These are phyloP conservation scores for Crypturellus tataupa DNA, from an alignment of 2,797 vertebrate genomes.

Conservation along the genomic window DNA sequence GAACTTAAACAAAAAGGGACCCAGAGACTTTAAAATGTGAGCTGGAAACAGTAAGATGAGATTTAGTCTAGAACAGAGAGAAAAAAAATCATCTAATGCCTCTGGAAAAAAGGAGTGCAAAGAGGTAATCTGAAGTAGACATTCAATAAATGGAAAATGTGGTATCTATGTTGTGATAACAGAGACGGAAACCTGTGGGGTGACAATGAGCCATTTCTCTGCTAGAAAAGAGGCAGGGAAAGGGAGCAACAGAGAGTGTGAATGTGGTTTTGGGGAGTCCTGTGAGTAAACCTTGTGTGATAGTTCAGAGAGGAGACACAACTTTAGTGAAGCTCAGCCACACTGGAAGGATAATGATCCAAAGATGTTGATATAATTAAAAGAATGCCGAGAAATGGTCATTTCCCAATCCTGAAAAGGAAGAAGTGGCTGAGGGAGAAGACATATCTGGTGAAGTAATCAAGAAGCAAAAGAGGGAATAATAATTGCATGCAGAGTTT, in stretches of 20 bases:
- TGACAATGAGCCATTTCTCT: constrained; percentile 17
- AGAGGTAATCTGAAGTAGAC: constrained; percentile 28
- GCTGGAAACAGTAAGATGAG: not conserved
- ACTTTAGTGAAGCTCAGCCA: not conserved
- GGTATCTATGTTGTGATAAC: constrained; percentile 17
- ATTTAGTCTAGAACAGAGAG: not conserved
- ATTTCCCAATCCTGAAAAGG: not conserved
- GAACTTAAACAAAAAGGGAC: not conserved
- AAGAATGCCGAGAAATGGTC: not conserved
- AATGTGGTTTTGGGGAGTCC: not conserved
- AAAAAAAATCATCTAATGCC: not conserved
- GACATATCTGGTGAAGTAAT: not conserved
- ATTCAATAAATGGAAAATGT: not conserved
- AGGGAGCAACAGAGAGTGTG: not conserved
- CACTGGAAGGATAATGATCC: not conserved
- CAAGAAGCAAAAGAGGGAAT: not conserved
- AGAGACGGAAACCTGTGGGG: constrained; percentile 12
- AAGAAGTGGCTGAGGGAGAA: not conserved
- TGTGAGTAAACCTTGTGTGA: not conserved
- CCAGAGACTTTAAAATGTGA: not conserved
- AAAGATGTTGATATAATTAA: not conserved
- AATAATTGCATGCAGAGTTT: not conserved
- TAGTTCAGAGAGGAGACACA: not conserved
- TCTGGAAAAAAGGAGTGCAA: not conserved
- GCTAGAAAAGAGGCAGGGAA: not conserved